Evolutionary conservation across 2,113 vertebrate species (phyloP), one percentile per base, ranked within the genome.

Genomic region (Oreotragus oreotragus): DNA sequence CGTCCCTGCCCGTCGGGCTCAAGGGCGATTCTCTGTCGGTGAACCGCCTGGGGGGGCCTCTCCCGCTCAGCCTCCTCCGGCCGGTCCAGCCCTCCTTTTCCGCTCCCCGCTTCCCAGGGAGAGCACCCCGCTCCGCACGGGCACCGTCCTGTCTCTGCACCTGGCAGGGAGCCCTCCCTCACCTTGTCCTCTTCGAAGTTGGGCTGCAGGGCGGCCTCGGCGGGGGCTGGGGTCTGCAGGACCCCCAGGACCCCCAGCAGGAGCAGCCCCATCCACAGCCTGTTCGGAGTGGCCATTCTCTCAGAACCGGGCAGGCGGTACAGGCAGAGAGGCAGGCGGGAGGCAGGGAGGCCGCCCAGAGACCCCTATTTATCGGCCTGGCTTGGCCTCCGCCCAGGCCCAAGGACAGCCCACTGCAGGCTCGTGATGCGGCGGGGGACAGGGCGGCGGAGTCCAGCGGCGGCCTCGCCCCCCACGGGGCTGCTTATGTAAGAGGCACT

Each of bases 291-390:
- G 0, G 94, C 92, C 97, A 98, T 98, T 9, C 16, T 88, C 30
- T 53, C 1, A 27, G 58, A 27, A 58, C 45, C 0, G 83, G 43
- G 86, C 45, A 1, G 81, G 33, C 30, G 2, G 55, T 2, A 45
- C 6, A 39, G 39, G n/a, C 84, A 21, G 64, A 25, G n/a, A 51
- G 16, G 62, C 10, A 1, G 11, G 39, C 57, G 6, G 84, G 58
- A 85, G 55, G 36, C 58, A 55, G 76, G 3, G 88, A 73, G 79
- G 92, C 70, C 39, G 2, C 47, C 3, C 7, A 1, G 94, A 92
- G 95, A 98, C 97, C 97, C 97, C 94, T 97, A 98, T 97, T 98
- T 98, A 98, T 98, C 93, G 43, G 85, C 92, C 96, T 53, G 92
- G 85, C 77, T 91, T 96, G 98, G 97, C 94, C 84, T 79, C 84